Evolutionary conservation across 1,140 invertebrate genomes (phyloP).

Genomic region (Pollicipes pollicipes): DNA sequence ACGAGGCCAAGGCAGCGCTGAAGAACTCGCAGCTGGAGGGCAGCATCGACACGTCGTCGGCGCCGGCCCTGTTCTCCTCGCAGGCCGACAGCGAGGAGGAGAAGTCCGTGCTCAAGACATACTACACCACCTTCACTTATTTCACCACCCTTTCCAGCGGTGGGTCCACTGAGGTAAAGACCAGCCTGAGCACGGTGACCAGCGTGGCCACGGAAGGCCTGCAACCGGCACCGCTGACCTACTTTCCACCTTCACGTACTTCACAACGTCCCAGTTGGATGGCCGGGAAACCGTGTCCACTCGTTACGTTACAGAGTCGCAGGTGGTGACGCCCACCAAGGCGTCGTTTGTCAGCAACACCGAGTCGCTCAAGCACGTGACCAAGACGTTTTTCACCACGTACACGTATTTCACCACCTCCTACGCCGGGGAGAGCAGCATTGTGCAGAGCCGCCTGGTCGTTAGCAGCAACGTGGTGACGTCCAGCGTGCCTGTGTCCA

Average conservation of each 20-base stretch:
- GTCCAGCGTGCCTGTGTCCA: slow-evolving; percentile 10
- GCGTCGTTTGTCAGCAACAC: neutral
- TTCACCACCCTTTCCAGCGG: slow-evolving; percentile 72
- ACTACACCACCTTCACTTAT: slow-evolving; percentile 74
- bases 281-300: neutral
- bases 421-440: slow-evolving; percentile 58
- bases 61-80: slow-evolving; percentile 1
- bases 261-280: slow-evolving; percentile 37
- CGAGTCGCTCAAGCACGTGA: slow-evolving; percentile 6
- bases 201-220: slow-evolving; percentile 6
- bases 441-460: slow-evolving; percentile 65
- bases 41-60: neutral
- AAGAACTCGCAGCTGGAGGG: neutral
- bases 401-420: slow-evolving; percentile 84
- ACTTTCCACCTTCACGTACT: slow-evolving; percentile 83
- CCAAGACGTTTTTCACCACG: slow-evolving; percentile 68
- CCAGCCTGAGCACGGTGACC: slow-evolving; percentile 10
- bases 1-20: neutral
- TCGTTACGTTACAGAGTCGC: neutral
- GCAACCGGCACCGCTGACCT: slow-evolving; percentile 36
- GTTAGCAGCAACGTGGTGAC: slow-evolving; percentile 62
- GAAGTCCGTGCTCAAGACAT: slow-evolving; percentile 44
- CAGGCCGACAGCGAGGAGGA: slow-evolving; percentile 14
- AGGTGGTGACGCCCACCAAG: neutral
- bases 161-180: slow-evolving; percentile 26